Percentiles rank a stretch among this genome's conserved stretches.
Conservation (phyloP, 2,113 vertebrate species). For the Oryzias javanicus region DNA sequence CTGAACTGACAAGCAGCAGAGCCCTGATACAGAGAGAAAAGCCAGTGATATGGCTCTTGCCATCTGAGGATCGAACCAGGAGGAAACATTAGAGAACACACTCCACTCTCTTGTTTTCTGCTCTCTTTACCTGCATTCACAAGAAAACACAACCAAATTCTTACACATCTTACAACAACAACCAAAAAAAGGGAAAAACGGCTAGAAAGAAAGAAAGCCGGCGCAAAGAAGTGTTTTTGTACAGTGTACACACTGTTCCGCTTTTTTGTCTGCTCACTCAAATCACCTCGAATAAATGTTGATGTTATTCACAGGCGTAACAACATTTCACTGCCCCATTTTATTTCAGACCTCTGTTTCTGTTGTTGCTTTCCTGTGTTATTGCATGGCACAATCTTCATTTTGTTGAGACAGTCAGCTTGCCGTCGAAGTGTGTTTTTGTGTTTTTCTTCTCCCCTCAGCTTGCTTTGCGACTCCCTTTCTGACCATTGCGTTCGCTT, state of each 20-base stretch:
- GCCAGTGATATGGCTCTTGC: slow-evolving; percentile 57
- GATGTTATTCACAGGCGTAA: slow-evolving; percentile 35
- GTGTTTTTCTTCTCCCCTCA: slow-evolving; percentile 35
- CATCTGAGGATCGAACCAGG: slow-evolving; percentile 60
- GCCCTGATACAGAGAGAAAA: slow-evolving; percentile 52
- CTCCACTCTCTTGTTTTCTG: slow-evolving; percentile 52
- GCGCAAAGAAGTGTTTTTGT: slow-evolving; percentile 46
- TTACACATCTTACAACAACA: slow-evolving; percentile 44
- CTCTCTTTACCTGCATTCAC: slow-evolving; percentile 46
- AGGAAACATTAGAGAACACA: slow-evolving; percentile 56
- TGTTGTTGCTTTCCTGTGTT: slow-evolving; percentile 29
- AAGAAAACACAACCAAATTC: slow-evolving; percentile 53
- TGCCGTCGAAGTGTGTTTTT: background rate
- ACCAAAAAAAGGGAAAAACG: slow-evolving; percentile 35
- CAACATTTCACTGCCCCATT: slow-evolving; percentile 39
- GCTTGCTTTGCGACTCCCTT: slow-evolving; percentile 40
- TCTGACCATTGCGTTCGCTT: slow-evolving; percentile 63
- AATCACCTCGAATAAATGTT: slow-evolving; percentile 34
- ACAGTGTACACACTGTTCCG: slow-evolving; percentile 50
- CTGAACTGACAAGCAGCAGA: slow-evolving; percentile 63
- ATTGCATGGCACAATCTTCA: slow-evolving; percentile 25
- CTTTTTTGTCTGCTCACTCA: slow-evolving; percentile 33
- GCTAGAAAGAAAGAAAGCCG: slow-evolving; percentile 23
- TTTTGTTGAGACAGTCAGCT: slow-evolving; percentile 21
- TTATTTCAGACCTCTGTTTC: slow-evolving; percentile 32